Base-by-base conservation (phyloP, 2,797 vertebrate species). In the Cynodonichthys magdalenae region DNA sequence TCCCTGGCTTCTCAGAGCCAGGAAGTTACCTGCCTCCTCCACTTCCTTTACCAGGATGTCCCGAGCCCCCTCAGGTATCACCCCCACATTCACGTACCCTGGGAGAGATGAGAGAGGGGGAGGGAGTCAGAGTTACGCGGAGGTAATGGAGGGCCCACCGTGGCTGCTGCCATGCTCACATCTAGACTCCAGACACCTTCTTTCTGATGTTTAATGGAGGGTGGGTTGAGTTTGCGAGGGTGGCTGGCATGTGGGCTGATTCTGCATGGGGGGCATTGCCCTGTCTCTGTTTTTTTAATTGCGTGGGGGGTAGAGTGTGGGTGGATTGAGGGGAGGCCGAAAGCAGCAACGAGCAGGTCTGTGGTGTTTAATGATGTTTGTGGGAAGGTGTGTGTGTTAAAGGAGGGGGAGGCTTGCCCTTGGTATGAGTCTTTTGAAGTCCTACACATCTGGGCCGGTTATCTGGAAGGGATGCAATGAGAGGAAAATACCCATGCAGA, bases 51-150 rank as follows among this genome's bases (percentile, higher is more conserved):
- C 90, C 81, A 95, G 92, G 86, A 99, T 96, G 86, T 97, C 94
- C 58, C 97, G 94, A 0, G 97, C 97, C 55, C 97, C 97, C 90
- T 92, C 93, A 0, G 97, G 97, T 91, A 99, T 99, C 69, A 97
- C 87, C 0, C 94, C 96, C 59, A 99, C 94, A 63, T 99, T 95
- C 69, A 95, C 90, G 14, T 99, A 99, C 51, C 96, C 97, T 99
- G 85, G 48, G 59, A 80, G 76, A 85, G 77, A 69, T 2, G 29
- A 69, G 66, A 61, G 71, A 74, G 84, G 64, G 36, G 55, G 75
- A 71, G 86, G 66, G 9, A 53, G 75, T 71, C 58, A 75, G 75
- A 83, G 81, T 86, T 70, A 82, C 71, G 56, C 68, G 27, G 24
- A 69, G 70, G 81, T 83, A 87, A 86, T 82, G 71, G 80, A 88